phyloP scores from a whole-genome alignment of 1,140 invertebrate species.

The Drosophila oshimai region DNA sequence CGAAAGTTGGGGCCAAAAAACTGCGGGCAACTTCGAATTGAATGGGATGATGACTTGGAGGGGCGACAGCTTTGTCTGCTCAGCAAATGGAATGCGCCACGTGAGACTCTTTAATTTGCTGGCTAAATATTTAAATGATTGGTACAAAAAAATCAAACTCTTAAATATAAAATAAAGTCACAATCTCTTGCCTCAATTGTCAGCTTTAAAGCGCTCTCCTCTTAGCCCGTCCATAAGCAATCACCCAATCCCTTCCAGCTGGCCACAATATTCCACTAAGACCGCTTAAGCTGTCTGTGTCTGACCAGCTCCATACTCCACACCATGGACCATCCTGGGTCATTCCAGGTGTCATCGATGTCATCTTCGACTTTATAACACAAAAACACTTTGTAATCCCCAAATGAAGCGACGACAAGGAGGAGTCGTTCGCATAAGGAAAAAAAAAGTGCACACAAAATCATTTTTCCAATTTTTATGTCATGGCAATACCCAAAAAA shows the following conservation, averaged over 20 bases:
- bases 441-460: constrained; percentile 13
- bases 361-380: constrained; percentile 81
- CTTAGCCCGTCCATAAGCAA: neutral
- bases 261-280: constrained; percentile 28
- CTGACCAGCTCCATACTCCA: constrained; percentile 6
- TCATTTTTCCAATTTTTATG: constrained; percentile 24
- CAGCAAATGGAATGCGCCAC: constrained; percentile 16
- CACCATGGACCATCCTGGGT: constrained; percentile 34
- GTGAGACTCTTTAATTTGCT: constrained; percentile 23
- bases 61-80: neutral
- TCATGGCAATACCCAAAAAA: neutral
- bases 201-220: neutral
- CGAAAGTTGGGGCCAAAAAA: neutral
- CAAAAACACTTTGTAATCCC: constrained; percentile 81
- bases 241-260: neutral
- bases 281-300: constrained; percentile 56
- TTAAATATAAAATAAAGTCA: neutral
- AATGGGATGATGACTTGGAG: neutral
- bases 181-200: no score
- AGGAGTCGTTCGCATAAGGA: neutral
- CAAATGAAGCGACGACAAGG: constrained; percentile 72
- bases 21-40: neutral
- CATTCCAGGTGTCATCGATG: constrained; percentile 76
- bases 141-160: neutral
- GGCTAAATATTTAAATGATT: neutral